Conservation (phyloP, 2,113 vertebrate species). For the Antigone vipio region DNA sequence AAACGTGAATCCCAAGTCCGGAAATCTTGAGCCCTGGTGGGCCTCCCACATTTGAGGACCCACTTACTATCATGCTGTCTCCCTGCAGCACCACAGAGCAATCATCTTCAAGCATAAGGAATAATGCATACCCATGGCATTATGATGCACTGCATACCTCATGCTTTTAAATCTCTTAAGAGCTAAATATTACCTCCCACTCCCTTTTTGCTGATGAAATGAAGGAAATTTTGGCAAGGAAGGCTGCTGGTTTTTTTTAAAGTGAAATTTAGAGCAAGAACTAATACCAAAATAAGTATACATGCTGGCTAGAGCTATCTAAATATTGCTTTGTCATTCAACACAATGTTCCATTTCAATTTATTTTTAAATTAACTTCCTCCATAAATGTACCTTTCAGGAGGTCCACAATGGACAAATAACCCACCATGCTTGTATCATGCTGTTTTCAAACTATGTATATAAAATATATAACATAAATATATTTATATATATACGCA, state of each 20-base stretch:
- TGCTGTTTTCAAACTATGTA: not conserved
- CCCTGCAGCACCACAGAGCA: accelerated
- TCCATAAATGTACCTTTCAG: not conserved
- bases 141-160: not conserved
- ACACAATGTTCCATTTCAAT: not conserved
- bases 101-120: not conserved
- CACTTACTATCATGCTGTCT: accelerated
- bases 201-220: not conserved
- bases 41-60: not conserved
- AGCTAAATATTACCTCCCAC: not conserved
- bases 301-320: not conserved
- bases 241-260: not conserved
- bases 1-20: not conserved
- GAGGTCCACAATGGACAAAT: not conserved
- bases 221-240: not conserved
- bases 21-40: not conserved
- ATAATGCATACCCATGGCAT: not conserved
- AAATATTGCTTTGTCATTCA: not conserved
- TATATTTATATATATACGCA: not conserved
- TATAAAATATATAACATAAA: not conserved
- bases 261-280: not conserved
- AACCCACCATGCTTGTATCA: not conserved
- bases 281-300: not conserved
- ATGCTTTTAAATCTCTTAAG: not conserved
- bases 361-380: not conserved